A percentile compares a stretch with the other conserved stretches of the same genome.
These are phyloP conservation scores for Xyliphius kryptos DNA, from an alignment of 2,113 vertebrate genomes.

Conservation along the genomic window DNA sequence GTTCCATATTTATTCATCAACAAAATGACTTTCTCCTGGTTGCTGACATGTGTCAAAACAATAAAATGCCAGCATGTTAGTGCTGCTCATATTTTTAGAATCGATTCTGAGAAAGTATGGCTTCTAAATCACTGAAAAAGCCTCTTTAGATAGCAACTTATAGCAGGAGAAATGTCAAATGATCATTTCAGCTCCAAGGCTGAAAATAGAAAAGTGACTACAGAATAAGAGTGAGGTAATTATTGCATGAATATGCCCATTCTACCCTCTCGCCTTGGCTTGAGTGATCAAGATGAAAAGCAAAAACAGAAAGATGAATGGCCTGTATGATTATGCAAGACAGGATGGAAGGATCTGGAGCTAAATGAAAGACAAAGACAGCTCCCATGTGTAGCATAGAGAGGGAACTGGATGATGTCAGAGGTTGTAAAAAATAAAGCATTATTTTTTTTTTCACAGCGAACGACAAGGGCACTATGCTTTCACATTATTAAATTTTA, in stretches of 20 bases:
- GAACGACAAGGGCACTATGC: no score
- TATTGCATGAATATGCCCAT: neutral
- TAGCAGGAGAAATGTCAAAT: neutral
- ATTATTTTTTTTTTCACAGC: neutral
- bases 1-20: neutral
- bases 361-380: neutral
- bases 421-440: neutral
- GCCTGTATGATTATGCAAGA: neutral
- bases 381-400: neutral
- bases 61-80: neutral
- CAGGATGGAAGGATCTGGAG: neutral
- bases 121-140: neutral
- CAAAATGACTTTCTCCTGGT: neutral
- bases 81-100: neutral
- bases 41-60: constrained; percentile 5
- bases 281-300: neutral
- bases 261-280: neutral
- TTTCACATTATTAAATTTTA: no score
- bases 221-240: neutral
- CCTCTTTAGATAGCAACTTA: neutral
- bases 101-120: neutral
- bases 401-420: neutral
- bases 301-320: neutral
- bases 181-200: constrained; percentile 7
- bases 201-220: neutral